These are phyloP conservation scores for Seira musarum DNA, from an alignment of 2,888 invertebrate species.

Conservation along the genomic window DNA sequence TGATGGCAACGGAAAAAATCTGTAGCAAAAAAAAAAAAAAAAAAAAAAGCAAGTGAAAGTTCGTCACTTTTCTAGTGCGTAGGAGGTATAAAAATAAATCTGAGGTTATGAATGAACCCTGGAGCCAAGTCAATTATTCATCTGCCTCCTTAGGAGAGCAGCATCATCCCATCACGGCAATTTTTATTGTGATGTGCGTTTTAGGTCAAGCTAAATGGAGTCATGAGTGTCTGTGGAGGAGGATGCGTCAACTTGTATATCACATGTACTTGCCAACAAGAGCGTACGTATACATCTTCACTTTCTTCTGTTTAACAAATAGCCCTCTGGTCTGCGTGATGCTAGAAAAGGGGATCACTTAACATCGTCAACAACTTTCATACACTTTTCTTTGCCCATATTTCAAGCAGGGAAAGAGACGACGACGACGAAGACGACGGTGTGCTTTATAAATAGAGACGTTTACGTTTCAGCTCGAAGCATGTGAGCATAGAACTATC, in stretches of 20 bases:
- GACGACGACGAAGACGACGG: conserved; percentile 14
- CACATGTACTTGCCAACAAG: neutral
- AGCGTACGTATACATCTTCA: neutral
- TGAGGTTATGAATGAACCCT: conserved; percentile 30
- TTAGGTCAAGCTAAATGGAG: conserved; percentile 14
- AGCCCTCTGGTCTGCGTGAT: neutral
- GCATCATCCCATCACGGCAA: conserved; percentile 17
- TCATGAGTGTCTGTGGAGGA: neutral
- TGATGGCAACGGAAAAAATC: too few relatives aligned
- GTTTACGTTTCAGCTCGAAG: conserved; percentile 25
- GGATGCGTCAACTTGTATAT: conserved; percentile 11
- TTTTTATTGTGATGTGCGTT: conserved; percentile 28
- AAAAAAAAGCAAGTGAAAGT: neutral
- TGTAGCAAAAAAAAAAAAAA: too few relatives aligned
- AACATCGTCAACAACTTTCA: conserved; percentile 45
- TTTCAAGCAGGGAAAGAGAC: conserved; percentile 27
- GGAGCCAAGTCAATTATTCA: conserved; percentile 46
- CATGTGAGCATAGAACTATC: conserved; percentile 15
- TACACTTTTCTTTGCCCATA: conserved; percentile 25
- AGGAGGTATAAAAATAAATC: neutral
- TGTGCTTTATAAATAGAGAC: conserved; percentile 21
- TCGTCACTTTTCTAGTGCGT: conserved; percentile 4
- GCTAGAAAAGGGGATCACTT: conserved; percentile 25
- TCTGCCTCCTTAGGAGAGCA: conserved; percentile 15
- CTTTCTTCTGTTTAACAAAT: conserved; percentile 11